Base-by-base conservation (phyloP, 2,797 vertebrate species). In the Gymnoscopelus braueri region DNA sequence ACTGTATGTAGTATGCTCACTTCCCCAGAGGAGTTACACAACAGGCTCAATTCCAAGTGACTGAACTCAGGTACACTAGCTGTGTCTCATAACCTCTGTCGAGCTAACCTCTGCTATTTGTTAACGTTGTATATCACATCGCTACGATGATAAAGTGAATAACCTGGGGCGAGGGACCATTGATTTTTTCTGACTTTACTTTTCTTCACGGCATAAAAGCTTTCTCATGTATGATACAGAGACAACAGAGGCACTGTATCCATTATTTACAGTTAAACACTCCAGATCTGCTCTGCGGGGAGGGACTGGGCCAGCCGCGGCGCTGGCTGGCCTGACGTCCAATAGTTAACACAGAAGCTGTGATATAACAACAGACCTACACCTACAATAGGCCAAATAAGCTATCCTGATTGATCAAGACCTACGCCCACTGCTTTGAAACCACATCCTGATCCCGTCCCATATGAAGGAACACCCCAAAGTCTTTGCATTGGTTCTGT, bases 161-260 rank as follows among this genome's bases (percentile, higher is more conserved):
- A 81, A 87, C 83, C 78, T 65, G 12, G 0, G 64, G 73, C 71
- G 75, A 47, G 12, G 57, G 44, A 75, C 82, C 82, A 86, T 78
- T 79, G 69, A 83, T 87, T 88, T 86, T 19, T 72, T 76, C 26
- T 65, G 71, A 84, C 79, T 82, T 73, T 80, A 73, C 65, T 83
- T 44, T 44, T 86, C 71, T 72, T 59, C 83, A 82, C 86, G 84
- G 78, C 72, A 82, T 92, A 91, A 93, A 92, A 91, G 91, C 89
- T 89, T 93, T 91, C 84, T 86, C 84, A 75, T 94, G 89, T 92
- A 87, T 84, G 81, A 81, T 80, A 89, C 80, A 72, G 79, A 88
- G 69, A 83, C 79, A 87, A 79, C 75, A 78, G 78, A 77, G 71
- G 76, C 63, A 65, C 51, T 59, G 56, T 84, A 88, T 92, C 71